phyloP scores from a whole-genome alignment of 1,140 invertebrate species.

The Bombus picipes region DNA sequence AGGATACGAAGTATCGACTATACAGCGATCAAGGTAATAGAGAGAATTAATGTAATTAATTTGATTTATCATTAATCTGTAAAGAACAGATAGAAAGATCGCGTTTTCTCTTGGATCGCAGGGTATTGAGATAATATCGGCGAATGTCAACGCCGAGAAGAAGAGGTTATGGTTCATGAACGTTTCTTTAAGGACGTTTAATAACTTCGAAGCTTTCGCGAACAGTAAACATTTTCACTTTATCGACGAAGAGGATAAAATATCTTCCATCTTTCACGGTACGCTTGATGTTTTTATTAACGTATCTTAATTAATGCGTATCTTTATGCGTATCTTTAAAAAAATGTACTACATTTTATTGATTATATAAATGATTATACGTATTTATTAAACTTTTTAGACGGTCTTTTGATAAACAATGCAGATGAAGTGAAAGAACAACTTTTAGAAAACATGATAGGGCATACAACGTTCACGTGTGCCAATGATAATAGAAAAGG shows the following conservation, averaged over 20 bases:
- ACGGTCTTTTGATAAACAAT: not conserved
- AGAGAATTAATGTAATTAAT: not conserved
- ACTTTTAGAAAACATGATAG: not conserved
- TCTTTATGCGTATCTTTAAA: not conserved
- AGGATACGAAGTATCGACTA: slow-evolving; percentile 86
- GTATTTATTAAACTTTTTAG: not conserved
- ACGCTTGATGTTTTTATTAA: not conserved
- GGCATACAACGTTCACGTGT: not conserved
- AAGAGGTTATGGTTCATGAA: slow-evolving; percentile 77
- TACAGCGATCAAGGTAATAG: slow-evolving; percentile 84
- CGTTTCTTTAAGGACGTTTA: slow-evolving; percentile 62
- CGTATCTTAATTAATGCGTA: not conserved
- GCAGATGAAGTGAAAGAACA: not conserved
- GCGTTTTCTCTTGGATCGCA: slow-evolving; percentile 50
- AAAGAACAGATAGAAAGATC: not conserved
- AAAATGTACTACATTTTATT: not conserved
- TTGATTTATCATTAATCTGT: not conserved
- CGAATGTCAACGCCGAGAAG: slow-evolving; percentile 72
- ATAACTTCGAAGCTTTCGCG: slow-evolving; percentile 66
- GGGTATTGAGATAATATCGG: slow-evolving; percentile 77
- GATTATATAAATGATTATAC: no score
- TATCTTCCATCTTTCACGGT: slow-evolving; percentile 46
- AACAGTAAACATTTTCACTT: slow-evolving; percentile 65
- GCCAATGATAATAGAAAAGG: not conserved
- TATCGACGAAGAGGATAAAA: slow-evolving; percentile 68